Evolutionary conservation across 2,113 vertebrate species (phyloP).

Genomic region (Chlorodrepanis virens): DNA sequence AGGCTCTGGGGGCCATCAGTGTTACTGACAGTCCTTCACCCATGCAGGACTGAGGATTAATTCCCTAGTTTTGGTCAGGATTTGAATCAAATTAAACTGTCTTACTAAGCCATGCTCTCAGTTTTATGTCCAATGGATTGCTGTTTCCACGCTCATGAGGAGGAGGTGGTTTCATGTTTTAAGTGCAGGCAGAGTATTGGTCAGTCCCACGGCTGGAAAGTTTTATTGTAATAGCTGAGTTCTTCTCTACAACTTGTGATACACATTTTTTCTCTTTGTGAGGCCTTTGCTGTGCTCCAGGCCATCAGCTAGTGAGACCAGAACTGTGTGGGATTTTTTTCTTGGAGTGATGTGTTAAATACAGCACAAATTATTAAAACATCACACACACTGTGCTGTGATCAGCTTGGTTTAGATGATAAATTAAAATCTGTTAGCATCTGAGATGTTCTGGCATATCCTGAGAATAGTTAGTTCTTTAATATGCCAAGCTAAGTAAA

Average conservation of each 20-base stretch:
- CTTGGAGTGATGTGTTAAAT: neutral
- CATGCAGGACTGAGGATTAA: neutral
- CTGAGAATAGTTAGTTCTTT: conserved; percentile 6
- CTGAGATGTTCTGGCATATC: conserved; percentile 27
- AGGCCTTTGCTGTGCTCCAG: neutral
- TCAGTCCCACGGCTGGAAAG: neutral
- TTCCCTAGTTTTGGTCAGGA: neutral
- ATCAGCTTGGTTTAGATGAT: conserved; percentile 9
- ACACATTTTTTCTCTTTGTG: neutral
- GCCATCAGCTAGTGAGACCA: neutral
- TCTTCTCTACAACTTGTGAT: neutral
- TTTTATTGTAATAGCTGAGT: neutral
- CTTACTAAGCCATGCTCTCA: neutral
- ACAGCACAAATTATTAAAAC: neutral
- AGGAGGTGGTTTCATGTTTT: neutral
- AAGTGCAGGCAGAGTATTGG: neutral
- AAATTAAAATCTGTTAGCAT: conserved; percentile 13
- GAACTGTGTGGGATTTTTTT: neutral
- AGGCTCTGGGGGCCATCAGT: neutral
- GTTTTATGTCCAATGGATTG: neutral
- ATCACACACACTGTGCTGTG: neutral
- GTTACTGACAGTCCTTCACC: neutral
- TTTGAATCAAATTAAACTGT: neutral
- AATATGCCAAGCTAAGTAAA: conserved; percentile 46
- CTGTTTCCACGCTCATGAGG: neutral